Base-by-base conservation (phyloP, 2,113 vertebrate genomes). In the Budorcas taxicolor region DNA sequence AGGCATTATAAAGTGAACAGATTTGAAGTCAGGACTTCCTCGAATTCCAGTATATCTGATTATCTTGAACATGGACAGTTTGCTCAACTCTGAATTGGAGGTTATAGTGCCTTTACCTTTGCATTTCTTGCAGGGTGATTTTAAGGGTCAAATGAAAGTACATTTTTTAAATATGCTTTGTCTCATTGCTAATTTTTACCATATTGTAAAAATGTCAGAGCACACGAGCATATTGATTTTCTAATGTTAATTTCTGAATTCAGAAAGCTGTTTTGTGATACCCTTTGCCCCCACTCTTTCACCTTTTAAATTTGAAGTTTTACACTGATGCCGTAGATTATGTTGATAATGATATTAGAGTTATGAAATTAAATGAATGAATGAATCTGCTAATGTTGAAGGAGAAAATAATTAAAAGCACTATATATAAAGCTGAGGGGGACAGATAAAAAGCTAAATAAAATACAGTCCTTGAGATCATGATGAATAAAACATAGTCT, bases 121-220 rank as follows among this genome's bases (percentile, higher is more conserved):
- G 62, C 6, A 27, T 87, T 86, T 96, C 52, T 80, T 92, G 47
- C 36, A 76, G 53, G n/a, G 9, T 87, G 40, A 5, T 91, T 86
- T 96, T 92, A 85, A 97, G 50, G 43, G 47, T 94, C 57, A 92
- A 33, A 92, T 94, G 52, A 93, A 83, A 96, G 71, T 93, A 62
- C 19, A 87, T 95, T 97, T 96, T 95, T 96, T 94, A 93, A 91
- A 78, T 16, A 87, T 78, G 71, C 55, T 93, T 91, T 89, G 64
- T 89, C 90, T 86, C 40, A 1, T 71, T 96, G 31, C 17, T 83
- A 16, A 21, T 81, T 90, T 45, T 55, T 88, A 53, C 45, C 58
- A 60, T 90, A 67, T 92, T 87, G 27, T 92, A 94, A 96, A 90
- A 89, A 74, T 91, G 83, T 92, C 71, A 95, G 83, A 93, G 15